Percentiles rank a stretch among this genome's conserved stretches.
phyloP scores from a whole-genome alignment of 2,113 vertebrate genomes.

The Syrmaticus mikado region DNA sequence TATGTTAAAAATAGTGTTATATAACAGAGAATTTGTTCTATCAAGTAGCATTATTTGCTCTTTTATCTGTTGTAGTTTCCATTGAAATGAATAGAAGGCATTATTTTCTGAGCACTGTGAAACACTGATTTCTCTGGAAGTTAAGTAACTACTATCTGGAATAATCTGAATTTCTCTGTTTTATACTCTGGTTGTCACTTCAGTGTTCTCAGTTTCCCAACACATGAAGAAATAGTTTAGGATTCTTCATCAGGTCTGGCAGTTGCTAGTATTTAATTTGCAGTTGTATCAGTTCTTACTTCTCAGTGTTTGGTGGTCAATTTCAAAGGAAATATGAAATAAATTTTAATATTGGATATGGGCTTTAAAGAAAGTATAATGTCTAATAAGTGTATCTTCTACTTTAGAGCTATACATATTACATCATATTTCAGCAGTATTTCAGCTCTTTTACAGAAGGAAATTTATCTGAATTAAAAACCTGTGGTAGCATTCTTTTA shows the following conservation, averaged over 20 bases:
- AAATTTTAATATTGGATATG: neutral
- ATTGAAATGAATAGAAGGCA: too few species aligned
- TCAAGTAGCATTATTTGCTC: too few species aligned
- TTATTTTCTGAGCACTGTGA: neutral
- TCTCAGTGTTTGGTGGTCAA: slow-evolving; percentile 7
- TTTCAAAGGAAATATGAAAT: neutral
- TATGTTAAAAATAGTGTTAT: too few species aligned
- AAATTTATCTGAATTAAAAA: slow-evolving; percentile 42
- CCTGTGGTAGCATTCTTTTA: slow-evolving; percentile 14
- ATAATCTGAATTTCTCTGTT: neutral
- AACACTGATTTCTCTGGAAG: neutral
- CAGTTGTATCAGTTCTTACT: neutral
- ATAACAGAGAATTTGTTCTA: too few species aligned
- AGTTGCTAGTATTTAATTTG: neutral
- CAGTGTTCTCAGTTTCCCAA: neutral
- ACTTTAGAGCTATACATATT: neutral
- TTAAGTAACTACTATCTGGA: neutral
- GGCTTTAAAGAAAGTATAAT: neutral
- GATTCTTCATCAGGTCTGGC: too few species aligned
- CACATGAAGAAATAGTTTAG: neutral
- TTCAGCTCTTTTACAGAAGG: neutral
- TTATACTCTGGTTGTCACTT: neutral
- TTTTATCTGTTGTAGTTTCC: too few species aligned
- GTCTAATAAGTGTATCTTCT: neutral
- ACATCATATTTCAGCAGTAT: neutral